Percentiles rank a stretch among this genome's conserved stretches.
Evolutionary conservation across 2,113 vertebrate species (phyloP).

Genomic region (Gymnorhina tibicen): DNA sequence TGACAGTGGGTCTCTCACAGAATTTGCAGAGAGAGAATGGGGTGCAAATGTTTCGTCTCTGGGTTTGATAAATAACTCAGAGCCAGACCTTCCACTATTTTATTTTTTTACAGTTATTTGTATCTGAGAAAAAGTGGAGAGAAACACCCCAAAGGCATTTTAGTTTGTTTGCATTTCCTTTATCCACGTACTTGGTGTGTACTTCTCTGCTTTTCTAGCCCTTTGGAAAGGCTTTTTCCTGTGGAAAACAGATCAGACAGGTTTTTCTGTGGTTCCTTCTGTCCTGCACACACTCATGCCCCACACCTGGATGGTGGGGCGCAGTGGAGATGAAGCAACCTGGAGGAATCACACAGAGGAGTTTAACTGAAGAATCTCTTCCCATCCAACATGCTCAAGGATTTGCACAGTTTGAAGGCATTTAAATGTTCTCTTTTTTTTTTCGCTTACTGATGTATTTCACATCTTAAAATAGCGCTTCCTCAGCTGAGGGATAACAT

Average conservation of each 20-base stretch:
- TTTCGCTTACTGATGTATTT: background rate
- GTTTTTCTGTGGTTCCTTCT: background rate
- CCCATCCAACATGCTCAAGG: background rate
- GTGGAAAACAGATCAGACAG: background rate
- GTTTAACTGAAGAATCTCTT: background rate
- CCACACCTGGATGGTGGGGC: background rate
- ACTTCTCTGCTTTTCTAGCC: background rate
- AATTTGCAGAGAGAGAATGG: background rate
- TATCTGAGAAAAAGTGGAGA: background rate
- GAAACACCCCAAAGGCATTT: background rate
- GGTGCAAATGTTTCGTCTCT: background rate
- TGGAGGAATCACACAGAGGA: background rate
- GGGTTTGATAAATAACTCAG: background rate
- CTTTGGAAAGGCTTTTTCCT: background rate
- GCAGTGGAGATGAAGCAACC: background rate
- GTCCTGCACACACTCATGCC: background rate
- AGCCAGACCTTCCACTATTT: background rate
- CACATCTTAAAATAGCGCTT: background rate
- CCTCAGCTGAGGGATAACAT: background rate
- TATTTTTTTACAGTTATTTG: background rate
- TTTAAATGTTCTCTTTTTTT: background rate
- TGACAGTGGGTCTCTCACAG: background rate
- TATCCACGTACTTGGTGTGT: rapidly evolving
- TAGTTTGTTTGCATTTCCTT: background rate
- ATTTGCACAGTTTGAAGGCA: background rate